Evolutionary conservation across 2,113 vertebrate species (phyloP).

Genomic region (Psettodes erumei): DNA sequence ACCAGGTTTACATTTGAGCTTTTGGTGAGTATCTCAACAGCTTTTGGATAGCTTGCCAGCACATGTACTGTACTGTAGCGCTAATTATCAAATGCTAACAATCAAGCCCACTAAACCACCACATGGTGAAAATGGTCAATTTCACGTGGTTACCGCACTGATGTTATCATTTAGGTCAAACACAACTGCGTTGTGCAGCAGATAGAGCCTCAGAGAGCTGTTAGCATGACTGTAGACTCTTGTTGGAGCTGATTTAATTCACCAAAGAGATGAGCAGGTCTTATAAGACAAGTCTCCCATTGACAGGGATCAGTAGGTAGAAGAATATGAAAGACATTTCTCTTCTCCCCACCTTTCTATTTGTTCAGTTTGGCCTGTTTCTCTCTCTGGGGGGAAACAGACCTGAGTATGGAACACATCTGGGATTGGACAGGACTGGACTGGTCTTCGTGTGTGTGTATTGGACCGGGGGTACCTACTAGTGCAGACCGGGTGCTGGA

Average conservation of each 20-base stretch:
- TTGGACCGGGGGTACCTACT: constrained; percentile 26
- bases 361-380: constrained; percentile 49
- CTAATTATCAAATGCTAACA: not conserved
- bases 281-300: constrained; percentile 3
- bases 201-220: not conserved
- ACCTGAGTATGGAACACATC: constrained; percentile 54
- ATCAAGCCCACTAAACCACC: not conserved
- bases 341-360: constrained; percentile 49
- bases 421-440: constrained; percentile 28
- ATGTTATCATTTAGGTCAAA: not conserved
- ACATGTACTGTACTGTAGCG: not conserved
- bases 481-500: constrained; percentile 47
- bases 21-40: not conserved
- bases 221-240: too few relatives aligned
- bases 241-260: constrained; percentile 12
- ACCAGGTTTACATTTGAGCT: not conserved
- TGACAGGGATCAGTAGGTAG: constrained; percentile 22
- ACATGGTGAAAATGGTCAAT: not conserved
- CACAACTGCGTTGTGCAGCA: too few relatives aligned
- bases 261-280: not conserved
- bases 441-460: constrained; percentile 28
- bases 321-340: constrained; percentile 38
- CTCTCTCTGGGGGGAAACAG: constrained; percentile 33
- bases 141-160: not conserved
- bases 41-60: not conserved